Evolutionary conservation across 2,113 vertebrate genomes (phyloP), one percentile per base, ranked within the genome.

Genomic region (Ammospiza caudacuta): DNA sequence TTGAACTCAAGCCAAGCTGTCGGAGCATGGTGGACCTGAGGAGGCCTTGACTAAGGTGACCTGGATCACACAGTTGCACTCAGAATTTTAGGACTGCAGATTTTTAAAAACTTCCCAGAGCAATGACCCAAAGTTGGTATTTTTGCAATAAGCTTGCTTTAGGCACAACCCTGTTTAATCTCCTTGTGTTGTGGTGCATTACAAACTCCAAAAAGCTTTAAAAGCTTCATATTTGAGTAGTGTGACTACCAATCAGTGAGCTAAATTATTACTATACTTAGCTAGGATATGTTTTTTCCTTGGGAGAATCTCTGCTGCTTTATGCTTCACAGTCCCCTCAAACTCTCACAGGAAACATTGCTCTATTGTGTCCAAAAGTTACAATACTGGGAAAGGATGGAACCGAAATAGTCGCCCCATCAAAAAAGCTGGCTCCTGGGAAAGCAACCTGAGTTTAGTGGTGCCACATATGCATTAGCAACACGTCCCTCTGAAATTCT

Each of bases 361-460:
- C 82, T 70, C 94, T 92, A 98, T 98, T 98, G 97, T 98, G 91
- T 93, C 91, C 77, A 64, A 39, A 81, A 59, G 70, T 88, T 87
- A 98, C 97, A 98, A 97, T 98, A 74, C 96, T 98, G 98, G 98
- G 97, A 98, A 96, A 98, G 96, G 94, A 97, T 84, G 94, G 88
- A 89, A 93, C 95, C 3, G 29, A 96, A 96, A 83, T 25, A 82
- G 92, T 81, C 39, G 6, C 25, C 72, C 87, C 91, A 96, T 95
- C 95, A 35, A 97, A 94, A 94, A 91, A 89, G 73, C 44, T 67
- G 29, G 33, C 49, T 92, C 95, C 92, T 83, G 64, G 93, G 83
- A 94, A 83, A 68, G 74, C 0, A 2, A 31, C 76, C 64, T 51
- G 49, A 91, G 39, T 23, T 69, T 4, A 24, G 41, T 11, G 0